These are phyloP conservation scores for Apamea crenata DNA, from an alignment of 2,888 invertebrate genomes.

Conservation along the genomic window DNA sequence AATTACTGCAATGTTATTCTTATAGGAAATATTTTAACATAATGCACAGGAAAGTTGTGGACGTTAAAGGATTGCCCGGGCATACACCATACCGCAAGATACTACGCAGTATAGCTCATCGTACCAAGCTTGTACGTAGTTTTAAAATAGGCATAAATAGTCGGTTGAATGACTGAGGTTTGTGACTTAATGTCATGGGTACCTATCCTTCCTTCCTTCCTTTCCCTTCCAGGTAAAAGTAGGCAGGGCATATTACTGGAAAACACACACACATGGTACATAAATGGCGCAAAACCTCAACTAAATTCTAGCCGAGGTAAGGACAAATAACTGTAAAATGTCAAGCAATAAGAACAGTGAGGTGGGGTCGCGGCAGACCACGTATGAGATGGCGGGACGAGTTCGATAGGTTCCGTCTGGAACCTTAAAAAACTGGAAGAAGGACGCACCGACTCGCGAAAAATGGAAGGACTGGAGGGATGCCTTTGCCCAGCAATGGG, in stretches of 20 bases:
- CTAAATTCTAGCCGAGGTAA: background rate
- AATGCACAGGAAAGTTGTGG: slow-evolving; percentile 31
- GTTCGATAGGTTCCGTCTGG: no score
- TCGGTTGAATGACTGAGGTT: background rate
- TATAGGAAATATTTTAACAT: slow-evolving; percentile 25
- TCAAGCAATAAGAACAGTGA: background rate
- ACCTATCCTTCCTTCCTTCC: background rate
- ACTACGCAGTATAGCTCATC: slow-evolving; percentile 15
- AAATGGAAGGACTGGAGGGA: no score
- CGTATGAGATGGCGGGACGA: no score
- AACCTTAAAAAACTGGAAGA: no score
- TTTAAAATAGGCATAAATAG: background rate
- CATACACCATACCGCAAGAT: slow-evolving; percentile 2
- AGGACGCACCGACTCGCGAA: no score
- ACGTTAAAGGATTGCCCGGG: slow-evolving; percentile 22
- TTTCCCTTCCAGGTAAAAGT: background rate
- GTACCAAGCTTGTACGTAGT: background rate
- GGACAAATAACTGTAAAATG: background rate
- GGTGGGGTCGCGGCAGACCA: no score
- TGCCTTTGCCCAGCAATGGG: no score
- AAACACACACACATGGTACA: background rate
- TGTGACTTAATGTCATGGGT: background rate
- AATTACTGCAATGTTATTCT: slow-evolving; percentile 4
- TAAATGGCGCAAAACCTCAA: background rate
- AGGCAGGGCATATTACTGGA: background rate